phyloP scores from a whole-genome alignment of 2,113 vertebrate species.

The Sebastes schlegelii region DNA sequence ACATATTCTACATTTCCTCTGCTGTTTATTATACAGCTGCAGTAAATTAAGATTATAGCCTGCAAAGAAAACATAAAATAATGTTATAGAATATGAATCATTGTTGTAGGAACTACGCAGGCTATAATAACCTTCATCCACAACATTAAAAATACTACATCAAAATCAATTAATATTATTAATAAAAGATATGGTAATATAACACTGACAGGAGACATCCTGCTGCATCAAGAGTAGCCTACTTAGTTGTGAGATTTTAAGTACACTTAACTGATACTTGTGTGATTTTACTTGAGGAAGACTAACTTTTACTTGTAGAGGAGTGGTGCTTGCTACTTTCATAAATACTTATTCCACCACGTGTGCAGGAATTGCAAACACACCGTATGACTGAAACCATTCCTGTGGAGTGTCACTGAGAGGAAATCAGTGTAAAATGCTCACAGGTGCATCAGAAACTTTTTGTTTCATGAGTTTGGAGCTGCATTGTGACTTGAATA shows the following conservation, averaged over 20 bases:
- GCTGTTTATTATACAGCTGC: not conserved
- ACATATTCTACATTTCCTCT: not conserved
- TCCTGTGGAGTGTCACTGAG: not conserved
- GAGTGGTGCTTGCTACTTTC: not conserved
- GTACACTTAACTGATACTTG: not conserved
- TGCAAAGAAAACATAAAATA: not conserved
- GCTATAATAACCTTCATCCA: not conserved
- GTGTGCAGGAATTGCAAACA: not conserved
- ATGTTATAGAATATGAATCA: not conserved
- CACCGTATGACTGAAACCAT: not conserved
- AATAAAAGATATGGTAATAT: not conserved
- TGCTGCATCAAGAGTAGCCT: not conserved
- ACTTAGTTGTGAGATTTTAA: no score
- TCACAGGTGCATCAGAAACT: conserved; percentile 37
- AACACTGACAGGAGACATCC: not conserved
- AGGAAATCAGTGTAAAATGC: not conserved
- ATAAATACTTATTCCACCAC: not conserved
- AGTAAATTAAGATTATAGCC: not conserved
- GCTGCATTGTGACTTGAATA: conserved; percentile 74
- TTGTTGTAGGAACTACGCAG: not conserved
- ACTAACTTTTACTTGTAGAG: not conserved
- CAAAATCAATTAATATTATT: not conserved
- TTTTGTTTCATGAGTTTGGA: conserved; percentile 13
- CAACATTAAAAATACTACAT: not conserved
- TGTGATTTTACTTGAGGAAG: not conserved